A percentile compares a stretch with the other conserved stretches of the same genome.
Conservation (phyloP, 2,797 vertebrate genomes). For the Platyrinchus mystaceus region DNA sequence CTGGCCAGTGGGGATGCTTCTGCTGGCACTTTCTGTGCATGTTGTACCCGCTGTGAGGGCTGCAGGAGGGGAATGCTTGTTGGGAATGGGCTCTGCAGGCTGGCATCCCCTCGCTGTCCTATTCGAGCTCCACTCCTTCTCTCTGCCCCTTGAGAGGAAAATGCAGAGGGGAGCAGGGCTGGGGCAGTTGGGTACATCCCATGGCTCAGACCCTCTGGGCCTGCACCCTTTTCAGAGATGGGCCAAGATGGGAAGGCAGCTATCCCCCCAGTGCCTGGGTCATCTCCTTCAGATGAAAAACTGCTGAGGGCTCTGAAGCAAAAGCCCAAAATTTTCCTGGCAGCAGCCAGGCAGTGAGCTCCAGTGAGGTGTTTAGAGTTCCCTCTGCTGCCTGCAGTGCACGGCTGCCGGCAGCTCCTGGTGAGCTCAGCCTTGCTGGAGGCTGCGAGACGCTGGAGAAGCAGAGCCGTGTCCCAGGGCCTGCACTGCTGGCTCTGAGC, state of each 20-base stretch:
- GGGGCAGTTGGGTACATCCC: rapidly evolving
- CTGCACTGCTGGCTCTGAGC: background rate
- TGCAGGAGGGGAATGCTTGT: background rate
- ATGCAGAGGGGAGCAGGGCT: background rate
- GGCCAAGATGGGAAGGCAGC: background rate
- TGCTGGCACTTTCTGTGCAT: background rate
- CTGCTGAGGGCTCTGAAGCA: background rate
- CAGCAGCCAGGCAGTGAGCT: background rate
- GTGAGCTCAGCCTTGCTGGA: rapidly evolving
- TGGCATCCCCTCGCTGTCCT: background rate
- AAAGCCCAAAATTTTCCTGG: background rate
- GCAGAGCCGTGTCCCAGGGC: background rate
- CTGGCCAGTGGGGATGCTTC: background rate
- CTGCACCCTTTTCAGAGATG: background rate
- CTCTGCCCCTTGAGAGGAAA: background rate
- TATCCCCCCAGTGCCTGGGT: background rate
- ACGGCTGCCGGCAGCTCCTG: background rate
- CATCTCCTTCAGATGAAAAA: background rate
- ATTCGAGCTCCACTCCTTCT: background rate
- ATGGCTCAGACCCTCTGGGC: background rate
- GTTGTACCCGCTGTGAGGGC: background rate
- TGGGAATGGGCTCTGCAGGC: background rate
- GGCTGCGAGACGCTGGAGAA: background rate
- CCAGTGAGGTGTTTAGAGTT: slow-evolving; percentile 37
- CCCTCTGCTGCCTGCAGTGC: slow-evolving; percentile 47